Conservation (phyloP, 2,113 vertebrate species). For the Forbesichthys agassizii region DNA sequence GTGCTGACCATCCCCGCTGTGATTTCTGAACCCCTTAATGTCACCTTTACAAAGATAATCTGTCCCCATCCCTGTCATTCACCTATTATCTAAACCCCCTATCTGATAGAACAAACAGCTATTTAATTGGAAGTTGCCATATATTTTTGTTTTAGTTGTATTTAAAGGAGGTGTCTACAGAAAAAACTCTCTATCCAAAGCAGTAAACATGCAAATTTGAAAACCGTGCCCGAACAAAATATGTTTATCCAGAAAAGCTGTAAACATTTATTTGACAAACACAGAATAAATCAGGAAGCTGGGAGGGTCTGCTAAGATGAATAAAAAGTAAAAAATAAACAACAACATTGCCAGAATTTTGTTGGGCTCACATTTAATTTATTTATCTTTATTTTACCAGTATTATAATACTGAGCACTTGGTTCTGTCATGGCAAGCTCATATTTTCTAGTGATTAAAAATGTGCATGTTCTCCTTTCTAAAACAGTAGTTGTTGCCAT, state of each 20-base stretch:
- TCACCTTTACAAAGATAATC: not conserved
- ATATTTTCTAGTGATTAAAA: not conserved
- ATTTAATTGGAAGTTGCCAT: not conserved
- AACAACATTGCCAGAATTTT: not conserved
- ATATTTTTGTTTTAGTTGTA: not conserved
- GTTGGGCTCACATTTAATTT: slow-evolving; percentile 28
- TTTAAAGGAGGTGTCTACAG: not conserved
- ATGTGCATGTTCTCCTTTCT: slow-evolving; percentile 3
- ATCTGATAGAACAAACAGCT: not conserved
- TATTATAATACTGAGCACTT: slow-evolving; percentile 27
- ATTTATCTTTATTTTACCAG: slow-evolving; percentile 50
- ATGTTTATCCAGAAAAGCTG: not conserved
- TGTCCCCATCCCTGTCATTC: not conserved
- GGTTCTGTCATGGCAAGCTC: slow-evolving; percentile 16
- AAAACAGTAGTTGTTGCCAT: not conserved
- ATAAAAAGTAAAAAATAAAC: not conserved
- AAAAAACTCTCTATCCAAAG: not conserved
- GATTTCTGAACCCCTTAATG: slow-evolving; percentile 2
- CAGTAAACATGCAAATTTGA: not conserved
- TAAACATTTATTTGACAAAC: slow-evolving; percentile 6
- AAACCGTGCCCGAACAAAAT: not conserved
- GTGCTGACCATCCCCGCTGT: slow-evolving; percentile 24
- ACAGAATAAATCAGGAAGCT: no score
- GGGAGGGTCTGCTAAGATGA: no score
- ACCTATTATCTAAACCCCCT: not conserved